Percentiles rank a stretch among this genome's conserved stretches.
Evolutionary conservation across 2,888 invertebrate genomes (phyloP).

Genomic region (Omphaloscelis lunosa): DNA sequence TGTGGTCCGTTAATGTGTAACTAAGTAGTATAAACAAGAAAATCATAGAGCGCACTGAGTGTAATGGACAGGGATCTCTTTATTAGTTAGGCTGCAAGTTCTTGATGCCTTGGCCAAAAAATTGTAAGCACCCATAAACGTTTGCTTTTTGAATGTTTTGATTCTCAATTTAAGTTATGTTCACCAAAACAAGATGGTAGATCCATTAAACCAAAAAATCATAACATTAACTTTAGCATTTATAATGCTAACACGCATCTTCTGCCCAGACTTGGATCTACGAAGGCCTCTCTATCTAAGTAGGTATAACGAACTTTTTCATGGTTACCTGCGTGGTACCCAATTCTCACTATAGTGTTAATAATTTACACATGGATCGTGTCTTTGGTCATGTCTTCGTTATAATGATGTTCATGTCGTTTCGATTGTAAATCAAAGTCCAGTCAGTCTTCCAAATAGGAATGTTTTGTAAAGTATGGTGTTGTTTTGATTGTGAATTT

Average conservation of each 20-base stretch:
- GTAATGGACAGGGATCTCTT: conserved; percentile 13
- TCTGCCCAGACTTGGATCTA: conserved; percentile 11
- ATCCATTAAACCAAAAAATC: conserved; percentile 14
- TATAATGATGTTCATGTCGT: neutral
- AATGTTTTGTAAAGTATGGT: neutral
- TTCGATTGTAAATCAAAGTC: conserved; percentile 17
- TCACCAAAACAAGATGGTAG: conserved; percentile 4
- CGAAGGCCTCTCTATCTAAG: conserved; percentile 28
- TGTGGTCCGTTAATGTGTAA: conserved; percentile 61
- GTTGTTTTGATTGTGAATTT: conserved; percentile 11
- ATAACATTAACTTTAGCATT: conserved; percentile 4
- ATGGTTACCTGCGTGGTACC: conserved; percentile 34
- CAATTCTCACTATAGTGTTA: conserved; percentile 44
- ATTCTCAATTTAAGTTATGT: conserved; percentile 20
- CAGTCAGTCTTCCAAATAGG: neutral
- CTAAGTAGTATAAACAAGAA: conserved; percentile 49
- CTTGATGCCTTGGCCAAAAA: neutral
- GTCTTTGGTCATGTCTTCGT: conserved; percentile 17
- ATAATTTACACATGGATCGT: conserved; percentile 27
- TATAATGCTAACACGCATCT: conserved; percentile 15
- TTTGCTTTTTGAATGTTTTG: neutral
- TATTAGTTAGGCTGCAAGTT: neutral
- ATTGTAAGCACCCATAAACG: neutral
- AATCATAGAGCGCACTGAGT: conserved; percentile 37
- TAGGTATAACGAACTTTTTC: conserved; percentile 40